Conservation (phyloP, 2,797 vertebrate species). For the Knipowitschia caucasica region DNA sequence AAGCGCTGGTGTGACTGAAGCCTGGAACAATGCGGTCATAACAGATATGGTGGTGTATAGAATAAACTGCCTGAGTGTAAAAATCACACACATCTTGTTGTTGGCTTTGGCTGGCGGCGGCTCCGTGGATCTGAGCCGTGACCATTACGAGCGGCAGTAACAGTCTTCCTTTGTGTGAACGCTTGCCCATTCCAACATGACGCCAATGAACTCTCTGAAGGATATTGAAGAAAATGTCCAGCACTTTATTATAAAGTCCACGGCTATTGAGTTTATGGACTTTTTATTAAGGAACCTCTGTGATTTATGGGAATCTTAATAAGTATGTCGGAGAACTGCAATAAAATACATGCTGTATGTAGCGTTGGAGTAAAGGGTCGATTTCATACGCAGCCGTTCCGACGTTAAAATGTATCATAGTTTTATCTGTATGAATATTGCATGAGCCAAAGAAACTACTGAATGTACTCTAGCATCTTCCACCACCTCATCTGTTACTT, state of each 20-base stretch:
- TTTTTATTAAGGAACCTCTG: neutral
- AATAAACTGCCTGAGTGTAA: constrained; percentile 32
- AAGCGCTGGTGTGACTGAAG: constrained; percentile 41
- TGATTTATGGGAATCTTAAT: neutral
- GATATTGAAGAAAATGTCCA: neutral
- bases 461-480: too few species aligned
- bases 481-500: too few species aligned
- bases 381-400: too few species aligned
- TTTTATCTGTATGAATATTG: too few species aligned
- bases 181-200: neutral
- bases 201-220: neutral
- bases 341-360: too few species aligned
- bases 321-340: neutral
- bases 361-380: too few species aligned
- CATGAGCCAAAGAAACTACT: too few species aligned
- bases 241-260: neutral
- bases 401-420: too few species aligned
- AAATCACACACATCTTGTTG: constrained; percentile 40
- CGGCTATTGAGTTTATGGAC: neutral
- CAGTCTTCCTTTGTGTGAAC: constrained; percentile 14
- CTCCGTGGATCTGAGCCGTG: constrained; percentile 25
- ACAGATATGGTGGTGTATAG: neutral
- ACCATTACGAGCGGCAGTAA: constrained; percentile 45
- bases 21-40: constrained; percentile 46
- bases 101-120: constrained; percentile 45